Conservation (phyloP, 2,113 vertebrate genomes). For the Benitochromis conjunctus region DNA sequence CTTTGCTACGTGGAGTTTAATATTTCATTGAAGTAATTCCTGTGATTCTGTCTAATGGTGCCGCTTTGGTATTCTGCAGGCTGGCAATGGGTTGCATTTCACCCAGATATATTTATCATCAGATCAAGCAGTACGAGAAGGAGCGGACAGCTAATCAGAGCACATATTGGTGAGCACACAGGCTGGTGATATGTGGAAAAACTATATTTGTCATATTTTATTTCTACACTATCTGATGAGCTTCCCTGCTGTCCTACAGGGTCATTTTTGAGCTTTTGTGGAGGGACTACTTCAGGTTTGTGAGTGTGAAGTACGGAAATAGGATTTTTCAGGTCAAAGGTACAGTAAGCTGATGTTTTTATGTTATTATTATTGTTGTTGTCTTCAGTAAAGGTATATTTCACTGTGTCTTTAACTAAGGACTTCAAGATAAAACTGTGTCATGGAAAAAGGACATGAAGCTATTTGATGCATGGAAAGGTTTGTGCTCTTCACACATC, state of each 20-base stretch:
- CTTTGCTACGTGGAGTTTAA: neutral
- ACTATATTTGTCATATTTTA: neutral
- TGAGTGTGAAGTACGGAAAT: constrained; percentile 76
- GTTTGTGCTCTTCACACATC: constrained; percentile 12
- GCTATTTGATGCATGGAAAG: constrained; percentile 81
- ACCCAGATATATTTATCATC: constrained; percentile 77
- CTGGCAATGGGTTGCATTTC: constrained; percentile 80
- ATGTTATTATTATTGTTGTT: neutral
- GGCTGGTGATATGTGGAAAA: neutral
- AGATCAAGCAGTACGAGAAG: constrained; percentile 76
- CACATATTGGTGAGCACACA: constrained; percentile 76
- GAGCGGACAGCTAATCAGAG: constrained; percentile 80
- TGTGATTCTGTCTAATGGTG: neutral
- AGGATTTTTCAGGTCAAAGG: constrained; percentile 76
- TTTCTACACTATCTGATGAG: neutral
- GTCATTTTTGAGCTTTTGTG: constrained; percentile 83
- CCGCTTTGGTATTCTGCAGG: constrained; percentile 59
- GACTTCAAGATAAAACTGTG: constrained; percentile 78
- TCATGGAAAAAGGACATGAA: constrained; percentile 79
- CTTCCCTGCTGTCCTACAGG: constrained; percentile 55
- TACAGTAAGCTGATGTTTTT: constrained; percentile 15
- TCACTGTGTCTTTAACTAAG: constrained; percentile 33
- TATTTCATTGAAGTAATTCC: neutral
- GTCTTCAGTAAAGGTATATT: neutral
- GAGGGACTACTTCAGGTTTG: constrained; percentile 83